Percentiles rank a stretch among this genome's conserved stretches.
Conservation (phyloP, 2,113 vertebrate genomes). For the Podilymbus podiceps region DNA sequence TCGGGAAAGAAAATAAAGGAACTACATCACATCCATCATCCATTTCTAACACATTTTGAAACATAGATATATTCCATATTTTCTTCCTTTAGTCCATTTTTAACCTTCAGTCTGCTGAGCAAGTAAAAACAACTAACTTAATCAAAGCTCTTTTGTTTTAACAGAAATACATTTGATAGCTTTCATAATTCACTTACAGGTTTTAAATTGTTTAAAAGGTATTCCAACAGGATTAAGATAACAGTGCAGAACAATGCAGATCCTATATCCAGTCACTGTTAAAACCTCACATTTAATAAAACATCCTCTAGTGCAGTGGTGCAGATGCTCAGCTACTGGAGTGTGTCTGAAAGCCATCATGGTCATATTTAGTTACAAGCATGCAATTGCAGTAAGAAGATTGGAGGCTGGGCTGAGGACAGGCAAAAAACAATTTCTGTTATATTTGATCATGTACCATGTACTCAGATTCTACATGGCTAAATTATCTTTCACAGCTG, state of each 20-base stretch:
- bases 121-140: background rate
- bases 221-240: background rate
- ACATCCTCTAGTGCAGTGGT: background rate
- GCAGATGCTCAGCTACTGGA: background rate
- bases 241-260: background rate
- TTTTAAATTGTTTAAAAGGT: background rate
- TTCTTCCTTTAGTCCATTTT: background rate
- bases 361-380: background rate
- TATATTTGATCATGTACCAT: rapidly evolving
- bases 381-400: background rate
- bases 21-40: background rate
- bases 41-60: background rate
- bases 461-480: background rate
- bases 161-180: background rate
- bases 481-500: background rate
- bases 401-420: background rate
- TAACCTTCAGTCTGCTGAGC: background rate
- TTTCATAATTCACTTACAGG: background rate
- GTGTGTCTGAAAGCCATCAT: background rate
- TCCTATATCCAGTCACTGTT: background rate
- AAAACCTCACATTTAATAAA: background rate
- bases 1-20: background rate
- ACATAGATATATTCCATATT: background rate
- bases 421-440: background rate
- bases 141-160: background rate